Conservation (phyloP, 2,797 vertebrate genomes). For the Fundulus diaphanus region DNA sequence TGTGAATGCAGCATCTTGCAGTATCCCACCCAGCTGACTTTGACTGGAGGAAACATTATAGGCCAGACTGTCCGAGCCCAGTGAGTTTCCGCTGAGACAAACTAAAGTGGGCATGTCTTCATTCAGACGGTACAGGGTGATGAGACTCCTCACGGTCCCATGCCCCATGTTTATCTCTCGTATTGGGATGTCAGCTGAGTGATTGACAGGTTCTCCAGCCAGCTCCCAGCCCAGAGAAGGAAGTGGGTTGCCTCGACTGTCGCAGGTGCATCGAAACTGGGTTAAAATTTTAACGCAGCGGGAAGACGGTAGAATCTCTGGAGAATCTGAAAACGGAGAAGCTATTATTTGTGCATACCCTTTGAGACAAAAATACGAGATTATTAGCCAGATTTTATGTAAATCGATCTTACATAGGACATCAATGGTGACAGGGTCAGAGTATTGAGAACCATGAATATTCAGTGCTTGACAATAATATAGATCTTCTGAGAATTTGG, state of each 20-base stretch:
- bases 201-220: slow-evolving; percentile 57
- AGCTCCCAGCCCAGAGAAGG: slow-evolving; percentile 73
- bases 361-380: background rate
- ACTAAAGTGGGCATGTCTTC: slow-evolving; percentile 46
- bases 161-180: slow-evolving; percentile 37
- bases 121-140: slow-evolving; percentile 53
- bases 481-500: slow-evolving; percentile 58
- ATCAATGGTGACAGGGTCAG: slow-evolving; percentile 40
- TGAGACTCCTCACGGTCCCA: slow-evolving; percentile 43
- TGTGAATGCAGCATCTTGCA: background rate
- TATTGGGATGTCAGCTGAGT: slow-evolving; percentile 54
- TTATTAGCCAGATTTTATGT: background rate
- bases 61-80: slow-evolving; percentile 50
- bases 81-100: slow-evolving; percentile 69
- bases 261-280: slow-evolving; percentile 64
- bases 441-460: slow-evolving; percentile 58
- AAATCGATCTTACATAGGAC: slow-evolving; percentile 64
- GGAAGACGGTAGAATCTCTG: slow-evolving; percentile 71
- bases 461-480: slow-evolving; percentile 69
- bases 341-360: background rate
- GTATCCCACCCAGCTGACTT: slow-evolving; percentile 45
- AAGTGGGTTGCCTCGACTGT: slow-evolving; percentile 74
- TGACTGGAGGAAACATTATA: slow-evolving; percentile 60
- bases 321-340: slow-evolving; percentile 57
- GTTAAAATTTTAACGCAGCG: slow-evolving; percentile 57